These are phyloP conservation scores for Brachypodius melanocephalos DNA, from an alignment of 2,113 vertebrate genomes.

Conservation along the genomic window DNA sequence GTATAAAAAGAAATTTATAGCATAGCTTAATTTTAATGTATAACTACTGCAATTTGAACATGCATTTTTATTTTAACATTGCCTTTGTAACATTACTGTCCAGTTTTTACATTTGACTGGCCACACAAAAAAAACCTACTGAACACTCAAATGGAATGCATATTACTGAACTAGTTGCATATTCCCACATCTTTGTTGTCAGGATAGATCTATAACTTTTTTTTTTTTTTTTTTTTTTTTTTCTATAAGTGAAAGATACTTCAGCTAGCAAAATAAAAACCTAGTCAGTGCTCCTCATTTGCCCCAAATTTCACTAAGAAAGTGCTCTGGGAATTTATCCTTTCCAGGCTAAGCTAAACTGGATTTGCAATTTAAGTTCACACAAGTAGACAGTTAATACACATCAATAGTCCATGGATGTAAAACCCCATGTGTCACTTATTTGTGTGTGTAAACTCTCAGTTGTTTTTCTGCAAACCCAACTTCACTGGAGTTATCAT, in stretches of 20 bases:
- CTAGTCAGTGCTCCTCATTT: not conserved
- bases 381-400: not conserved
- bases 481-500: not conserved
- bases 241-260: not conserved
- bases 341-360: not conserved
- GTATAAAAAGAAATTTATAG: slow-evolving; percentile 1
- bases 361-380: not conserved
- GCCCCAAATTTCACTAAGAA: not conserved
- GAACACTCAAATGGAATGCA: not conserved
- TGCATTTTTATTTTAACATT: not conserved
- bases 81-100: not conserved
- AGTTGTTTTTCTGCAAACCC: not conserved
- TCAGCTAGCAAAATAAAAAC: not conserved
- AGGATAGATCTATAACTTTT: not conserved
- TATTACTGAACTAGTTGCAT: not conserved
- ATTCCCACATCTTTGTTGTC: not conserved
- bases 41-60: slow-evolving; percentile 5
- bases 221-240: not conserved
- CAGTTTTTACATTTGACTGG: not conserved
- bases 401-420: not conserved
- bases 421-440: not conserved
- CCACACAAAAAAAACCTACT: not conserved
- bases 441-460: not conserved
- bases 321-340: not conserved
- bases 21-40: not conserved